A percentile compares a stretch with the other conserved stretches of the same genome.
phyloP scores from a whole-genome alignment of 2,888 invertebrate species.

The Conops quadrifasciatus region DNA sequence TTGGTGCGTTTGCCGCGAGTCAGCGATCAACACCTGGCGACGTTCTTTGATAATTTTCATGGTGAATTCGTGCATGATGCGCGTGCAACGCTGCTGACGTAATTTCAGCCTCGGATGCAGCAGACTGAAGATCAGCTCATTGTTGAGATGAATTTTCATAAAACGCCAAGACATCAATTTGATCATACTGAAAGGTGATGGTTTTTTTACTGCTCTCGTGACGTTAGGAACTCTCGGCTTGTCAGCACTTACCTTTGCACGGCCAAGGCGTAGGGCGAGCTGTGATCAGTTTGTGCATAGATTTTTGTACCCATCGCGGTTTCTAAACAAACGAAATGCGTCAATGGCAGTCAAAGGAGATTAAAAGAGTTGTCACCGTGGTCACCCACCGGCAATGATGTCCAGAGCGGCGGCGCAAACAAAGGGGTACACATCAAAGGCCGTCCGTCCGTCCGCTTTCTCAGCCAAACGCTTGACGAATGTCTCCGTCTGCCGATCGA shows the following conservation, averaged over 20 bases:
- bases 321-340: slow-evolving; percentile 41
- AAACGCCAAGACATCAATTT: slow-evolving; percentile 53
- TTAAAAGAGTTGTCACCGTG: background rate
- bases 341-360: background rate
- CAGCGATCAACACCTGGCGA: slow-evolving; percentile 44
- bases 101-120: slow-evolving; percentile 46
- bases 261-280: slow-evolving; percentile 75
- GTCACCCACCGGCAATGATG: slow-evolving; percentile 64
- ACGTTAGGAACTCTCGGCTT: too few relatives aligned
- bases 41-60: slow-evolving; percentile 56
- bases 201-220: too few relatives aligned
- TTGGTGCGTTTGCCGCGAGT: background rate
- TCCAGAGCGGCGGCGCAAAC: slow-evolving; percentile 71
- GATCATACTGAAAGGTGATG: slow-evolving; percentile 46
- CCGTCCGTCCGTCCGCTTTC: slow-evolving; percentile 57
- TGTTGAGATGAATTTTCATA: slow-evolving; percentile 48
- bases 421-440: slow-evolving; percentile 71
- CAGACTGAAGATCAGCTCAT: slow-evolving; percentile 51
- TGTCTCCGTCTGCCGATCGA: slow-evolving; percentile 72
- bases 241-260: slow-evolving; percentile 70
- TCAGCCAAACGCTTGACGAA: slow-evolving; percentile 69
- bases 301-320: slow-evolving; percentile 60
- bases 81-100: slow-evolving; percentile 42
- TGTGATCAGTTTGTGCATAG: slow-evolving; percentile 68
- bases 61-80: slow-evolving; percentile 59